These are phyloP conservation scores for Latheticus oryzae DNA, from an alignment of 2,888 invertebrate species.

Conservation along the genomic window DNA sequence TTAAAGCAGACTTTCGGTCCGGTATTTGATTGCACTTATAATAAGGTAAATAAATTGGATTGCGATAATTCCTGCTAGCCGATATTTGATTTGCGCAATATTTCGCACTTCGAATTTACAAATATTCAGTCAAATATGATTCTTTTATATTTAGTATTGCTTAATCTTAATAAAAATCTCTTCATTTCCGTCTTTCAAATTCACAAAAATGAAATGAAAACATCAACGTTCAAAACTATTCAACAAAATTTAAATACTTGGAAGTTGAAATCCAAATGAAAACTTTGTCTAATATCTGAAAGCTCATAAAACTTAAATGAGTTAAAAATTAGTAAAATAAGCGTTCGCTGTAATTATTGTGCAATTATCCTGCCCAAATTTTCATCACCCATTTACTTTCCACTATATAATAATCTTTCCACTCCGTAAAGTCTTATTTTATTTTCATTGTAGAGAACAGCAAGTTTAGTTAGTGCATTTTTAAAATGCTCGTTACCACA, in stretches of 20 bases:
- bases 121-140: too few species aligned
- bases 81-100: slow-evolving; percentile 8
- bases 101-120: too few species aligned
- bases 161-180: too few species aligned
- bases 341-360: slow-evolving; percentile 10
- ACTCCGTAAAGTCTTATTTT: slow-evolving; percentile 24
- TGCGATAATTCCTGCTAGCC: neutral
- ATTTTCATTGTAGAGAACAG: slow-evolving; percentile 24
- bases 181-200: too few species aligned
- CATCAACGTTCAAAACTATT: too few species aligned
- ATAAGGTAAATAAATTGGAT: slow-evolving; percentile 13
- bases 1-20: slow-evolving; percentile 18
- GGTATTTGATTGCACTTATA: slow-evolving; percentile 15
- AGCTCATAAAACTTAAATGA: slow-evolving; percentile 2
- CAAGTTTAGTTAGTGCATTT: slow-evolving; percentile 22
- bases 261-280: neutral
- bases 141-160: too few species aligned
- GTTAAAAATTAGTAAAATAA: slow-evolving; percentile 11
- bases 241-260: neutral
- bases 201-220: too few species aligned
- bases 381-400: slow-evolving; percentile 1
- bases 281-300: neutral
- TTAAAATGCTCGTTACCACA: slow-evolving; percentile 26
- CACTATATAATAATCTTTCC: slow-evolving; percentile 25
- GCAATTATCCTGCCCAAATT: slow-evolving; percentile 11